These are phyloP conservation scores for Rotaria macrura DNA, from an alignment of 2,888 invertebrate genomes.

Conservation along the genomic window DNA sequence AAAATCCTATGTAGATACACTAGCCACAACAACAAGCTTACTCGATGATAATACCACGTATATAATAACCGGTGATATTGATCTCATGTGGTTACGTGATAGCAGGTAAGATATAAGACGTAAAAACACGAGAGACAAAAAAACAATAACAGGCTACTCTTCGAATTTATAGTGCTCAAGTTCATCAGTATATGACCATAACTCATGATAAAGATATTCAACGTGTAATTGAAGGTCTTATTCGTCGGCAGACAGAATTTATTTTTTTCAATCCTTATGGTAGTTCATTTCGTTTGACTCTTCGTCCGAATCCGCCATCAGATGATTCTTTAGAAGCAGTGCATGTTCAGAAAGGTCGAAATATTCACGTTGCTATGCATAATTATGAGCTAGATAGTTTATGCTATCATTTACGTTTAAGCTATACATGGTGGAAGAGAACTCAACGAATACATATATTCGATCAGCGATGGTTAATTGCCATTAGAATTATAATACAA, in stretches of 20 bases:
- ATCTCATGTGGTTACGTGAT: conserved; percentile 8
- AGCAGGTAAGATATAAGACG: not conserved
- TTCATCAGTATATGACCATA: not conserved
- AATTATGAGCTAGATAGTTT: conserved; percentile 20
- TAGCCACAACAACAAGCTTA: not conserved
- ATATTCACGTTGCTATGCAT: conserved; percentile 14
- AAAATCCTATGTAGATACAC: not conserved
- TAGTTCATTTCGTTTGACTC: not conserved
- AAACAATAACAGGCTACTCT: too few species aligned
- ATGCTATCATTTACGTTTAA: not conserved
- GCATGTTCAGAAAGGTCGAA: not conserved
- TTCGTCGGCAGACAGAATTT: conserved; percentile 3
- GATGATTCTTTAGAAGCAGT: not conserved
- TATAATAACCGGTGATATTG: conserved; percentile 14
- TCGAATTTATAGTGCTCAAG: not conserved
- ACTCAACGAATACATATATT: not conserved
- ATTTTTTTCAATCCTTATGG: not conserved
- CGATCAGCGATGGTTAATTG: not conserved
- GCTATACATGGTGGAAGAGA: conserved; percentile 1
- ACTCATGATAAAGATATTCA: not conserved
- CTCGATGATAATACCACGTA: not conserved
- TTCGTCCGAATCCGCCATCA: not conserved
- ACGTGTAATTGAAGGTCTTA: conserved; percentile 9
- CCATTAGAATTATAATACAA: not conserved
- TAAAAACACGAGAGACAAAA: too few species aligned